A percentile compares a stretch with the other conserved stretches of the same genome.
Evolutionary conservation across 2,888 invertebrate genomes (phyloP).

Genomic region (Spisula subtruncata): DNA sequence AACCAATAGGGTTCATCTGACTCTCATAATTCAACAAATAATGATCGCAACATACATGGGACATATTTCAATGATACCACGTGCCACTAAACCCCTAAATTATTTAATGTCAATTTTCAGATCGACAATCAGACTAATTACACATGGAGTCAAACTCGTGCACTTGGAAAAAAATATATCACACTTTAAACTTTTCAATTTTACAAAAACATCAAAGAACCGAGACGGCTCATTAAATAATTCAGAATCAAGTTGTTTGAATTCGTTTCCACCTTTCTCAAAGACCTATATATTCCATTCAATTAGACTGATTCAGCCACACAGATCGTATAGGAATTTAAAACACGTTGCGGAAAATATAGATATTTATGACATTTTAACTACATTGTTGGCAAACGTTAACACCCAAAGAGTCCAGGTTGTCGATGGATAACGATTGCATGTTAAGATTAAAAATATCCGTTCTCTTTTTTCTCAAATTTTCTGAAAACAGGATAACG

Average conservation of each 20-base stretch:
- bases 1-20: too few species aligned
- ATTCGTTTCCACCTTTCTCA: not conserved
- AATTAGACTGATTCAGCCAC: conserved; percentile 5
- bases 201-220: conserved; percentile 16
- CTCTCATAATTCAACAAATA: too few species aligned
- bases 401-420: not conserved
- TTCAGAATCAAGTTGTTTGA: conserved; percentile 1
- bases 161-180: not conserved
- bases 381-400: not conserved
- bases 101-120: not conserved
- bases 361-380: conserved; percentile 16
- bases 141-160: not conserved
- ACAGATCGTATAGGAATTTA: not conserved
- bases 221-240: not conserved
- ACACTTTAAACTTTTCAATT: not conserved
- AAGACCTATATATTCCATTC: not conserved
- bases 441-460: too few species aligned
- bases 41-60: too few species aligned
- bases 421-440: too few species aligned
- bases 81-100: not conserved
- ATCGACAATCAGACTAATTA: not conserved
- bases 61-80: not conserved
- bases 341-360: not conserved
- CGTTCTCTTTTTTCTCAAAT: too few species aligned
- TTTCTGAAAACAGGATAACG: too few species aligned